phyloP scores from a whole-genome alignment of 1,140 invertebrate species.

The Dendrolimus punctatus region DNA sequence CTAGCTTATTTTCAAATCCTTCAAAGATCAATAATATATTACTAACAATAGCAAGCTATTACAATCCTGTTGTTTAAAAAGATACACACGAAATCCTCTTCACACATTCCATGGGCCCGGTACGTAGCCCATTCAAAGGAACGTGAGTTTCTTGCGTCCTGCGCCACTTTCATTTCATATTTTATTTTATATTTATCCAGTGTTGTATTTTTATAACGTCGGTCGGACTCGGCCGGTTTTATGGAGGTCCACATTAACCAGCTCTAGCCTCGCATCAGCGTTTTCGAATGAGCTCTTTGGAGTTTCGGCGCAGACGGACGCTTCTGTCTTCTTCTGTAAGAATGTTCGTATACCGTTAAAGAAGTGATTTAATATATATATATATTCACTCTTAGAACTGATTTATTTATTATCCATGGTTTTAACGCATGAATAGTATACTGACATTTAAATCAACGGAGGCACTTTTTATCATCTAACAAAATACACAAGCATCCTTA shows the following conservation, averaged over 20 bases:
- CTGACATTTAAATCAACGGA: too few relatives aligned
- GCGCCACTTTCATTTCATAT: slow-evolving; percentile 66
- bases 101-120: slow-evolving; percentile 9
- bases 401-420: too few relatives aligned
- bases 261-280: slow-evolving; percentile 33
- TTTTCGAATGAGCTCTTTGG: slow-evolving; percentile 31
- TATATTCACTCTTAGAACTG: too few relatives aligned
- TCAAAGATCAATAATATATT: too few relatives aligned
- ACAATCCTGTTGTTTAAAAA: neutral
- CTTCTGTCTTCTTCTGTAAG: too few relatives aligned
- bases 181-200: slow-evolving; percentile 63
- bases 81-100: slow-evolving; percentile 18
- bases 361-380: too few relatives aligned
- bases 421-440: too few relatives aligned
- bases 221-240: slow-evolving; percentile 44
- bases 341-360: too few relatives aligned
- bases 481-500: too few relatives aligned
- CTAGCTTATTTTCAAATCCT: too few relatives aligned
- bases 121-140: slow-evolving; percentile 57
- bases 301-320: neutral
- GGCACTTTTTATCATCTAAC: too few relatives aligned
- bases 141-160: slow-evolving; percentile 55
- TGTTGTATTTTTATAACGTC: slow-evolving; percentile 56
- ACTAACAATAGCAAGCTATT: too few relatives aligned
- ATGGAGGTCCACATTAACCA: slow-evolving; percentile 25